Conservation (phyloP, 2,888 invertebrate species). For the Lamellibrachia columna region DNA sequence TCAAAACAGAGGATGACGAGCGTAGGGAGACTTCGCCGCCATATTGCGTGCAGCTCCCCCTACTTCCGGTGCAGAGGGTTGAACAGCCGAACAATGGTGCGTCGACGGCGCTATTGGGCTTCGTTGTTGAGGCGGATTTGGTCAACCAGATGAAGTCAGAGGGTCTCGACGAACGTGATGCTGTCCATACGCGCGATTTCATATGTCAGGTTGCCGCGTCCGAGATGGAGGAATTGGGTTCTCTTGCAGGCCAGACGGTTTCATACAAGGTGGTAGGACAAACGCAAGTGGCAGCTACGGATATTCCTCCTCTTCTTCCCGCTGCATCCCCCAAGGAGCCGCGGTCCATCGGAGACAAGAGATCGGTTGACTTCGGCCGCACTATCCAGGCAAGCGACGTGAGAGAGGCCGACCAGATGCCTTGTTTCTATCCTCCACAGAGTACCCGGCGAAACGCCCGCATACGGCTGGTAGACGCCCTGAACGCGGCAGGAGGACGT, state of each 20-base stretch:
- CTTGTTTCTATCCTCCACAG: neutral
- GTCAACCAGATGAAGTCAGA: neutral
- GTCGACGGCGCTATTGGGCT: neutral
- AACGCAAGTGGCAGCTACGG: neutral
- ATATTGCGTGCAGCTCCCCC: neutral
- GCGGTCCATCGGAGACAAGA: neutral
- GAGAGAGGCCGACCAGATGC: neutral
- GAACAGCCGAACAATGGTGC: neutral
- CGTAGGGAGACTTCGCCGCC: neutral
- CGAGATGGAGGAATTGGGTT: neutral
- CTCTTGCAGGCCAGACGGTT: neutral
- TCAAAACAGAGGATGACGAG: neutral
- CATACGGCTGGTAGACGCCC: neutral
- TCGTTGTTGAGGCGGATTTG: neutral
- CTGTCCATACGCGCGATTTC: neutral
- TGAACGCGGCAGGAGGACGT: neutral
- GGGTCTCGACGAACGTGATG: neutral
- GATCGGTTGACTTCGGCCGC: neutral
- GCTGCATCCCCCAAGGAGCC: neutral
- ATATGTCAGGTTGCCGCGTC: slow-evolving; percentile 4
- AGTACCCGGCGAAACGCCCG: neutral
- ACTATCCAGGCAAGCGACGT: neutral
- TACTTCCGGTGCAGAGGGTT: neutral
- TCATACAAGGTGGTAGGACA: neutral
- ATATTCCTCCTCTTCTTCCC: neutral